A percentile compares a stretch with the other conserved stretches of the same genome.
phyloP scores from a whole-genome alignment of 2,797 vertebrate species.

The Orientallactaga sibirica region DNA sequence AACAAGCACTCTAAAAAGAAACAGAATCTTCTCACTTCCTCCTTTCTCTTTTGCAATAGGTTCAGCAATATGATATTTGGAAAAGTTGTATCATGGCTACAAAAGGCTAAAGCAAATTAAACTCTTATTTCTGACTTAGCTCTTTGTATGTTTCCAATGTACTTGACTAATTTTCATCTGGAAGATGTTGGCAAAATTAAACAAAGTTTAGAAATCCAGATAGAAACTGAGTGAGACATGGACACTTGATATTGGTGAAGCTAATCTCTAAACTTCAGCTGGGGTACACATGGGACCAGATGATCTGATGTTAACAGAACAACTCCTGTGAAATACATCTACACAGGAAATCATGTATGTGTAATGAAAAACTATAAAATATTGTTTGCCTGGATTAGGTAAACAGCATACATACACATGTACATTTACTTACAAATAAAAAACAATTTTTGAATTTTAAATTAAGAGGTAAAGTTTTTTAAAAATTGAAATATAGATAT shows the following conservation, averaged over 20 bases:
- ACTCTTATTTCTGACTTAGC: background rate
- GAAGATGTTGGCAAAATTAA: constrained; percentile 9
- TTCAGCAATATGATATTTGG: background rate
- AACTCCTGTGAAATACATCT: constrained; percentile 2
- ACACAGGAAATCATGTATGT: background rate
- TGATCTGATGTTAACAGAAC: background rate
- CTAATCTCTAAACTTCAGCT: background rate
- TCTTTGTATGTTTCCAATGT: constrained; percentile 50
- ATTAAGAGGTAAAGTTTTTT: constrained; percentile 2
- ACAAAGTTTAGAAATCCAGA: constrained; percentile 26
- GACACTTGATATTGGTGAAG: background rate
- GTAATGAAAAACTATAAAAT: background rate
- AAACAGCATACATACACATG: background rate
- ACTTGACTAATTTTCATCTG: constrained; percentile 8
- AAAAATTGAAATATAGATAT: background rate
- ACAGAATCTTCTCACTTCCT: background rate
- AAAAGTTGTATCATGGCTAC: background rate
- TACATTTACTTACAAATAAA: too few relatives aligned
- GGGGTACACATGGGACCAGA: background rate
- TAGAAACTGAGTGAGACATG: background rate
- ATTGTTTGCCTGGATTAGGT: background rate
- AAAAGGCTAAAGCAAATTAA: background rate
- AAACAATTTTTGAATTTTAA: background rate
- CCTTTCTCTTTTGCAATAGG: background rate
- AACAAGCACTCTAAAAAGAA: background rate